A percentile compares a stretch with the other conserved stretches of the same genome.
phyloP scores from a whole-genome alignment of 2,888 invertebrate species.

The Oegoconia quadripuncta region DNA sequence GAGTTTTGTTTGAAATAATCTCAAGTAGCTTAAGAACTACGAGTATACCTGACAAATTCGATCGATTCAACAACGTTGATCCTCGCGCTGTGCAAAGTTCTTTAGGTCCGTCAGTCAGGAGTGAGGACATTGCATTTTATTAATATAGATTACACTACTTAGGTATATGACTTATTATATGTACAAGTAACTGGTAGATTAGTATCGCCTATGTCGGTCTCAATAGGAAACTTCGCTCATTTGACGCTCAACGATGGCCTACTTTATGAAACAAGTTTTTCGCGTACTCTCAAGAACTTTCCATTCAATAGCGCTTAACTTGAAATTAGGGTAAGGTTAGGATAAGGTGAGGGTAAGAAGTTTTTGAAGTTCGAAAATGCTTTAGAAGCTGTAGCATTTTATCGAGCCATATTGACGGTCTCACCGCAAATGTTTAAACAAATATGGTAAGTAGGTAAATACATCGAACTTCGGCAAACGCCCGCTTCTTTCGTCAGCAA shows the following conservation, averaged over 20 bases:
- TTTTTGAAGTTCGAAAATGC: background rate
- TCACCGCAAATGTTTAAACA: background rate
- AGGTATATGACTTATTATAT: no score
- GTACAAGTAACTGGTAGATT: conserved; percentile 5
- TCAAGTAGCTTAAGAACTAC: no score
- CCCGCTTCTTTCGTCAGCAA: no score
- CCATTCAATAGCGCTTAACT: conserved; percentile 32
- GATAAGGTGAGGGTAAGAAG: conserved; percentile 1
- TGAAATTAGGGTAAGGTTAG: conserved; percentile 26
- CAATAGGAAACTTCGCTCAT: conserved; percentile 40
- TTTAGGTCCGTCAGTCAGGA: no score
- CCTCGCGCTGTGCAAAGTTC: no score
- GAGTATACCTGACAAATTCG: no score
- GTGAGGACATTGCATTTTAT: no score
- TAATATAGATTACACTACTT: no score
- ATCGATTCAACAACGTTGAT: no score
- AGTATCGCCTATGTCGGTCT: conserved; percentile 14
- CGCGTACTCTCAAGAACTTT: conserved; percentile 29
- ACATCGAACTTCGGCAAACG: no score
- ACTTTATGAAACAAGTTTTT: conserved; percentile 43
- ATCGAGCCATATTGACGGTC: background rate
- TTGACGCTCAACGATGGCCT: conserved; percentile 33
- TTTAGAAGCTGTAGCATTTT: background rate
- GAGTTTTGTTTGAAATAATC: no score
- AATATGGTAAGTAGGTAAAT: background rate